Base-by-base conservation (phyloP, 2,113 vertebrate species). In the Indicator indicator region DNA sequence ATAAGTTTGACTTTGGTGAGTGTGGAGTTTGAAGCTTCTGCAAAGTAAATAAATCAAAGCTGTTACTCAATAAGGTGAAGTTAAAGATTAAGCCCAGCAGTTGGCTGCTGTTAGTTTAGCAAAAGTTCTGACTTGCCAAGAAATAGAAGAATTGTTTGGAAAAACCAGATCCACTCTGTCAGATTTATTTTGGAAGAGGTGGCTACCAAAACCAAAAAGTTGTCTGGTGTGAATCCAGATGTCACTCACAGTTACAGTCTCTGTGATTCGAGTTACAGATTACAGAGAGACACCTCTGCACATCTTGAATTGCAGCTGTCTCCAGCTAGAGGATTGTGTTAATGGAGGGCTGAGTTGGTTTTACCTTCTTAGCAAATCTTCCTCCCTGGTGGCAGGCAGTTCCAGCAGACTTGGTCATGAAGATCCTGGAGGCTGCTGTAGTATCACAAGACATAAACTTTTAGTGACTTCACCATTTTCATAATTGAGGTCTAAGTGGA, bases 21-120 rank as follows among this genome's bases (percentile, higher is more conserved):
- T 10, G 30, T 62, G 52, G 52, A 16, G 72, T 75, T 86, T 3
- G 36, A 91, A 70, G 63, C 32, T 81, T 62, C 59, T 83, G 54
- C 55, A 71, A 86, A 88, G 88, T 83, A 90, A 91, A 73, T 88
- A 60, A 83, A 40, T 94, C 82, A 75, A 83, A 81, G n/a, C 58
- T 78, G 26, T 70, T 93, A 30, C 67, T 80, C 36, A 52, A 44
- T 86, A 67, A 86, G 36, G 27, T 21, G 4, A 27, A 73, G 55
- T 82, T 86, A 94, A 92, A 10, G 2, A 83, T 96, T 90, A 75
- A 91, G 59, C 44, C 88, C 52, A 52, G 55, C 23, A 80, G 48
- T 84, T 79, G 65, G 69, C 52, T 92, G 20, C 52, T 68, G 70
- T 80, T 93, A 36, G 11, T 92, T 59, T n/a, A 71, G 58, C 52